Base-by-base conservation (phyloP, 2,888 invertebrate genomes). In the Yponomeuta plumbellus region DNA sequence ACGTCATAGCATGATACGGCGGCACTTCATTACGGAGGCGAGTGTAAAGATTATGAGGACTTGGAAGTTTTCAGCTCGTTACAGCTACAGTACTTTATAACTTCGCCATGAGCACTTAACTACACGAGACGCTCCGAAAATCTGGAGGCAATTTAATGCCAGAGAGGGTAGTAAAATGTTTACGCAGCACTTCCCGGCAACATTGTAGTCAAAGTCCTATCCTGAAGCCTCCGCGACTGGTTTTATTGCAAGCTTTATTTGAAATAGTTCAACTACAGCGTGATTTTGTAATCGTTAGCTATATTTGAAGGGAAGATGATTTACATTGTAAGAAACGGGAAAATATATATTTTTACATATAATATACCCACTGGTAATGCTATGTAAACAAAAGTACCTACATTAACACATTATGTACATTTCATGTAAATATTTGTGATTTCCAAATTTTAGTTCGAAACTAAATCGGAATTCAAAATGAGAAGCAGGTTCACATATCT, bases 81-180 rank as follows among this genome's bases (percentile, higher is more conserved):
- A 52, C 44, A 4, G 44, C 17, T 17, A 52, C 44, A 52, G 44
- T 52, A 52, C 44, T 52, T 52, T 52, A 52, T 52, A 52, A 52
- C 44, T 52, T 52, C 13, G 44, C 44, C 17, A 52, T 52, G 17
- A 52, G 44, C 44, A 52, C 44, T 52, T 52, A 52, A 52, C 44
- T 17, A 52, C 44, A 52, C 44, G 44, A 52, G 44, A 52, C 44
- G 44, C 44, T 52, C 44, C 44, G 44, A 52, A 52, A 52, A 52
- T 52, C 44, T 52, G 44, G 44, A 52, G 44, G 44, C 44, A 52
- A 52, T 52, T 52, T 52, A 52, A 52, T 52, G 44, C 44, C 44
- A 52, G 22, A 20, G 57, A 57, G 21, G 58, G 22, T 58, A 58
- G 22, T 58, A 58, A 58, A 58, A 58, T 22, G 58, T 58, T 58